phyloP scores from a whole-genome alignment of 2,113 vertebrate genomes.

The Garra rufa region DNA sequence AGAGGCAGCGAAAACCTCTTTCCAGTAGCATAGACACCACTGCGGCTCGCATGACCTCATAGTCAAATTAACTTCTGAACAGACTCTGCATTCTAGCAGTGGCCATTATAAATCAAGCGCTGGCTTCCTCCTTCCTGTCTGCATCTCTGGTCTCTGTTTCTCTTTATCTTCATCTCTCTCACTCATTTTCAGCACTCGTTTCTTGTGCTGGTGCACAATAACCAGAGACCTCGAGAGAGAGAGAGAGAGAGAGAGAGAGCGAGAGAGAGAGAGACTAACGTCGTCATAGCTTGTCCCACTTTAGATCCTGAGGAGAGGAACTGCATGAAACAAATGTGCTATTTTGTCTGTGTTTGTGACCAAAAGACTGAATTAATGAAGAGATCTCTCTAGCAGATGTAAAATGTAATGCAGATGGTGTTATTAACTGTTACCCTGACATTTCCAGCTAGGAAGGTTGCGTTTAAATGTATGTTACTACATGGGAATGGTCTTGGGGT shows the following conservation, averaged over 20 bases:
- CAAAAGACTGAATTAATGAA: neutral
- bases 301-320: slow-evolving; percentile 40
- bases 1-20: neutral
- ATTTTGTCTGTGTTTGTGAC: neutral
- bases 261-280: slow-evolving; percentile 20
- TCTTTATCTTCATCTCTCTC: slow-evolving; percentile 12
- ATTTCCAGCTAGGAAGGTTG: neutral
- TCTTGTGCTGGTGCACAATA: slow-evolving; percentile 24
- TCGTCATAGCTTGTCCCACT: slow-evolving; percentile 56
- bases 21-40: neutral
- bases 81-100: slow-evolving; percentile 23
- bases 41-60: slow-evolving; percentile 38
- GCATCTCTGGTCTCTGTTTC: neutral
- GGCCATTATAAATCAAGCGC: slow-evolving; percentile 33
- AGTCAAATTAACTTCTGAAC: slow-evolving; percentile 41
- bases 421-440: neutral
- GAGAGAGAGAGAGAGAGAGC: slow-evolving; percentile 30
- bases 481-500: slow-evolving; percentile 8
- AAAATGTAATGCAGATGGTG: neutral
- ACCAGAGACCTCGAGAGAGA: slow-evolving; percentile 44
- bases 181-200: slow-evolving; percentile 12
- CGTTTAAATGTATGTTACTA: neutral
- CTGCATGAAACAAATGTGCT: slow-evolving; percentile 19
- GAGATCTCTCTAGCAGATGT: slow-evolving; percentile 3
- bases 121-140: slow-evolving; percentile 19